phyloP scores from a whole-genome alignment of 2,113 vertebrate genomes.

The Charina bottae region DNA sequence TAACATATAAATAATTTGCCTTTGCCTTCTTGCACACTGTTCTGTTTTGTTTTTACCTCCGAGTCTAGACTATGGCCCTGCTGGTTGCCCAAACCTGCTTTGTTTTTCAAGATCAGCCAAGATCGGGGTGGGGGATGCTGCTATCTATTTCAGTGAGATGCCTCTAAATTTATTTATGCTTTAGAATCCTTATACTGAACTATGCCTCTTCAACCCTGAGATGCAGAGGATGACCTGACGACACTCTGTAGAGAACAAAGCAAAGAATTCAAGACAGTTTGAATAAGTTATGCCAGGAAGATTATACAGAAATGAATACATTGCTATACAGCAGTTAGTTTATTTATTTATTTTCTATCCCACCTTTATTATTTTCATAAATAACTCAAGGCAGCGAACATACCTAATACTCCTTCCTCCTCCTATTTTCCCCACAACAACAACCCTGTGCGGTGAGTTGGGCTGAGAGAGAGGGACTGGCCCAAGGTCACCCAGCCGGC shows the following conservation, averaged over 20 bases:
- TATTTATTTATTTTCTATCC: no score
- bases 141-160: no score
- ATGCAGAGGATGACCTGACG: neutral
- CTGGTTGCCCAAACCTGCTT: neutral
- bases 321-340: neutral
- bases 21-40: neutral
- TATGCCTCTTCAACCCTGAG: neutral
- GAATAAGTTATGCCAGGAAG: neutral
- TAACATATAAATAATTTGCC: neutral
- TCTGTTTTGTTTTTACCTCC: neutral
- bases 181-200: neutral
- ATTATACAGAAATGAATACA: neutral
- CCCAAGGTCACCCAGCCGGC: no score
- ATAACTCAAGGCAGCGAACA: no score
- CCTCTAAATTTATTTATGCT: neutral
- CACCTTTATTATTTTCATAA: no score
- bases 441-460: no score
- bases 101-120: neutral
- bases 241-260: neutral
- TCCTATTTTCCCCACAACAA: no score
- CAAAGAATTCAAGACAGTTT: neutral
- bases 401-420: no score
- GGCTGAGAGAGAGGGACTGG: no score
- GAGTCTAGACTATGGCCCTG: neutral
- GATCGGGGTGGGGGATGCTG: neutral